A percentile compares a stretch with the other conserved stretches of the same genome.
Conservation (phyloP, 2,888 invertebrate species). For the Diachrysia chrysitis region DNA sequence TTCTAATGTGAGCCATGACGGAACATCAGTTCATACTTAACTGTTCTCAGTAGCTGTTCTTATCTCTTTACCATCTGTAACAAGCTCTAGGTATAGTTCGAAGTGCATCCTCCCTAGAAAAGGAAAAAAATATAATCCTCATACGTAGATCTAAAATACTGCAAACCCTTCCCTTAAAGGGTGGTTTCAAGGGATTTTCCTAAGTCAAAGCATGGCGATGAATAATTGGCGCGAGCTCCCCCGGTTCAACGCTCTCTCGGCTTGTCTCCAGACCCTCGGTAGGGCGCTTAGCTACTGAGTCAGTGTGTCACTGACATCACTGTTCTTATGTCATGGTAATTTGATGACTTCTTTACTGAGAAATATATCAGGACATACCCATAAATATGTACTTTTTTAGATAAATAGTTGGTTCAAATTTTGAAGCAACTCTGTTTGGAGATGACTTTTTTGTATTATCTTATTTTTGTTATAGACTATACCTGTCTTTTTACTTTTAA, state of each 20-base stretch:
- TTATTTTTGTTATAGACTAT: no score
- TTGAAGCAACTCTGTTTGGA: no score
- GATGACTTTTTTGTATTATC: no score
- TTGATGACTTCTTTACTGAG: slow-evolving; percentile 35
- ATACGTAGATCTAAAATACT: slow-evolving; percentile 7
- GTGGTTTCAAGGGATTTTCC: slow-evolving; percentile 62
- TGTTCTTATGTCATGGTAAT: slow-evolving; percentile 34
- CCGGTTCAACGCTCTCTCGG: slow-evolving; percentile 73
- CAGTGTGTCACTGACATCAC: slow-evolving; percentile 72
- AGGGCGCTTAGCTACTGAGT: slow-evolving; percentile 63
- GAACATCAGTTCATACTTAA: neutral
- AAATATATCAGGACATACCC: neutral
- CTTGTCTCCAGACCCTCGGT: slow-evolving; percentile 56
- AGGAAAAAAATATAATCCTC: slow-evolving; percentile 11
- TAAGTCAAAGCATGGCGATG: slow-evolving; percentile 70
- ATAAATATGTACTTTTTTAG: neutral
- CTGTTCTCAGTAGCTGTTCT: neutral
- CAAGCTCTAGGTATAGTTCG: neutral
- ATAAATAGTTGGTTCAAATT: no score
- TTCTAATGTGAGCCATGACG: neutral
- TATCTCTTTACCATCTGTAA: neutral
- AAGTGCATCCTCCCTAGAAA: neutral
- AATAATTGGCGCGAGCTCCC: slow-evolving; percentile 72
- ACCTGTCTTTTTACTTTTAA: no score
- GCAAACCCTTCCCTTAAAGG: slow-evolving; percentile 48